A percentile compares a stretch with the other conserved stretches of the same genome.
These are phyloP conservation scores for Hippotragus niger DNA, from an alignment of 2,113 vertebrate species.

Conservation along the genomic window DNA sequence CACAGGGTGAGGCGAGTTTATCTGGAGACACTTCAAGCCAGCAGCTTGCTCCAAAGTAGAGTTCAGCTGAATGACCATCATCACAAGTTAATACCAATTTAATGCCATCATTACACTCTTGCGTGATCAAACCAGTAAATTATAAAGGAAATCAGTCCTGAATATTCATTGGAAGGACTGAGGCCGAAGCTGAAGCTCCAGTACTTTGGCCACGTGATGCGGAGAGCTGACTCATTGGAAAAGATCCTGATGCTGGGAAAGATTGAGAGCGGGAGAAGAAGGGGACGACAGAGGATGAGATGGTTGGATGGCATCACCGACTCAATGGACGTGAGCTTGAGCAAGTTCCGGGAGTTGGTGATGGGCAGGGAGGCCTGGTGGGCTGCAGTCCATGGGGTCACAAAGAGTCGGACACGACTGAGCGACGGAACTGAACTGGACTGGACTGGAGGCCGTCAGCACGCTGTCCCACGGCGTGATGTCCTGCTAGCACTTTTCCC, in stretches of 20 bases:
- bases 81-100: not conserved
- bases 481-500: not conserved
- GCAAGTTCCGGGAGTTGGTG: not conserved
- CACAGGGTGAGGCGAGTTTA: not conserved
- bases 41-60: not conserved
- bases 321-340: not conserved
- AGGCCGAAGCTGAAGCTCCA: not conserved
- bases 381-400: not conserved
- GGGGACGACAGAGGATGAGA: not conserved
- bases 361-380: not conserved
- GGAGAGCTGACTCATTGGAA: not conserved
- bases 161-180: not conserved
- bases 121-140: not conserved
- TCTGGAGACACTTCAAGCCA: not conserved
- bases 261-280: not conserved
- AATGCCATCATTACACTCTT: not conserved
- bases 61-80: not conserved
- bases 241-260: not conserved
- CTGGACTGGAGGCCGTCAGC: not conserved
- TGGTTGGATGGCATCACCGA: not conserved
- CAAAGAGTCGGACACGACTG: fast-evolving
- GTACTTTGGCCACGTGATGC: fast-evolving
- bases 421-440: not conserved
- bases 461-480: too few species aligned
- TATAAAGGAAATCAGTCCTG: not conserved